These are phyloP conservation scores for Dinothrombium tinctorium DNA, from an alignment of 1,140 invertebrate genomes.

Conservation along the genomic window DNA sequence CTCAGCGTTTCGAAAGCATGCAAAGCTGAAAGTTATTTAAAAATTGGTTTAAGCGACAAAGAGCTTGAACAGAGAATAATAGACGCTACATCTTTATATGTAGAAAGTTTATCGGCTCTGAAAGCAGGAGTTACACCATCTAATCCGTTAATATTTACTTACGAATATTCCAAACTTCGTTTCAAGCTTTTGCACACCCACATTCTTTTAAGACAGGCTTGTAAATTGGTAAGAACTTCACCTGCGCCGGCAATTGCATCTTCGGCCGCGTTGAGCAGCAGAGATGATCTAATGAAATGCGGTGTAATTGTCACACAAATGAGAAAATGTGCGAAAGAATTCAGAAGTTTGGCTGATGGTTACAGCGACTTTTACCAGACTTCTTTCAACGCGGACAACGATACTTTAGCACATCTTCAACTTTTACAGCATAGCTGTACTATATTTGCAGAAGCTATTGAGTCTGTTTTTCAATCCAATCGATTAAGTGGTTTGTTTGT, in stretches of 20 bases:
- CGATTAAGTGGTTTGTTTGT: slow-evolving; percentile 12
- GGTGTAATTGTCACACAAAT: slow-evolving; percentile 37
- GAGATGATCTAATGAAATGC: slow-evolving; percentile 56
- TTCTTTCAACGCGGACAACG: slow-evolving; percentile 73
- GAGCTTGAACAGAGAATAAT: slow-evolving; percentile 4
- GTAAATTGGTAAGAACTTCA: slow-evolving; percentile 57
- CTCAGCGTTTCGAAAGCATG: slow-evolving; percentile 34
- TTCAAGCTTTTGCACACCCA: slow-evolving; percentile 50
- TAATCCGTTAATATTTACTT: slow-evolving; percentile 37
- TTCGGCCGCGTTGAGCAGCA: slow-evolving; percentile 43
- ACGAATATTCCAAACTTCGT: slow-evolving; percentile 45
- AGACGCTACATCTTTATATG: slow-evolving; percentile 19
- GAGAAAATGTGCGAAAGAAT: slow-evolving; percentile 45
- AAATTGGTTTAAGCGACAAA: neutral
- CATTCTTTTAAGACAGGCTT: slow-evolving; percentile 44
- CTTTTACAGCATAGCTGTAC: slow-evolving; percentile 51
- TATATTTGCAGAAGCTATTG: slow-evolving; percentile 45
- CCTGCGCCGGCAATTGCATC: slow-evolving; percentile 75
- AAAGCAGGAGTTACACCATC: slow-evolving; percentile 26
- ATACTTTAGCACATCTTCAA: slow-evolving; percentile 51
- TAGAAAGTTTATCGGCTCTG: slow-evolving; percentile 37
- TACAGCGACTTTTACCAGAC: slow-evolving; percentile 65
- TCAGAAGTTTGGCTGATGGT: slow-evolving; percentile 42
- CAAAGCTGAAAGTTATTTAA: slow-evolving; percentile 22
- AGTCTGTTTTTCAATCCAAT: slow-evolving; percentile 29